Base-by-base conservation (phyloP, 2,888 invertebrate genomes). In the Temnothorax rugatulus region DNA sequence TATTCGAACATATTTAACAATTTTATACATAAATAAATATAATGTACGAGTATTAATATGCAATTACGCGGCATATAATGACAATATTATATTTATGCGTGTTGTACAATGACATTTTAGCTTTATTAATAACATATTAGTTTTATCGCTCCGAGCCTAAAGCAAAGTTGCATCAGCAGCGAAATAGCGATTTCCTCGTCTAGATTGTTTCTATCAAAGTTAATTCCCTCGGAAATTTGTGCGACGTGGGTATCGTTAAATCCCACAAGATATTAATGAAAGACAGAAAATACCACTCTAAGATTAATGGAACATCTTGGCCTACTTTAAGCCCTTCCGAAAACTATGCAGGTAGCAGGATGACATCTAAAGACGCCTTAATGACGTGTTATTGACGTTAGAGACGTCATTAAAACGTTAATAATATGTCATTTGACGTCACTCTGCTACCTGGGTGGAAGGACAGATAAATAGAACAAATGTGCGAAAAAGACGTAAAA, bases 11-110 rank as follows among this genome's bases (percentile, higher is more conserved):
- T 47, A 18, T 25, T 34, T 66, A 47, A 47, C 44, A 34, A 34
- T 34, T 34, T 34, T 11, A 25, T 47, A 50, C 18, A 50, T 29
- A 68, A 68, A 50, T 68, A 50, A 69, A 68, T 25, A 34, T 47
- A 63, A 59, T 29, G 38, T 38, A 38, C 38, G 34, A 34, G n/a
- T 18, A 68, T 29, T 69, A 9, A 47, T 29, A 34, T 21, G 7
- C 13, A 41, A 64, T 44, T 64, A 64, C 41, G 13, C 29, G 7
- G n/a, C 11, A 50, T 34, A 47, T 38, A 25, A 63, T n/a, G 11
- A 13, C 11, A 13, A 13, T 47, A 47, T 11, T 47, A 38, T 38
- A 68, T 66, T 47, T 47, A 29, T 68, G 15, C 18, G 5, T 29
- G 18, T 1, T 9, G 2, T 29, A 68, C 2, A 50, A 50, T 69